Percentiles rank a stretch among this genome's conserved stretches.
Conservation (phyloP, 2,113 vertebrate genomes). For the Spilogale gracilis region DNA sequence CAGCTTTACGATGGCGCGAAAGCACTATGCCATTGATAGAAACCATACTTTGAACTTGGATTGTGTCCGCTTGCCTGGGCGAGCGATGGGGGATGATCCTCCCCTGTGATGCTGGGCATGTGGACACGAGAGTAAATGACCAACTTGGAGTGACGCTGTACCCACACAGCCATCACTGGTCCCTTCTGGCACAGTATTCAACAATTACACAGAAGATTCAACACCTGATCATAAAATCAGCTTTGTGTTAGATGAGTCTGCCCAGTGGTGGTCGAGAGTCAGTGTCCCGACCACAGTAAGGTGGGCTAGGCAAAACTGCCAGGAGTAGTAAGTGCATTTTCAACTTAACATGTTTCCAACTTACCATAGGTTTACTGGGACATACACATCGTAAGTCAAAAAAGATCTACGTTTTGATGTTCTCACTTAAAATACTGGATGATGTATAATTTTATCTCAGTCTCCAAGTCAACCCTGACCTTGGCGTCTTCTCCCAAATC, state of each 20-base stretch:
- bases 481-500: not conserved
- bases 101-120: not conserved
- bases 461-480: not conserved
- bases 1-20: not conserved
- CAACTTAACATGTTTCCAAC: not conserved
- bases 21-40: not conserved
- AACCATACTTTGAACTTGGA: not conserved
- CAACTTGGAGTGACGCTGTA: not conserved
- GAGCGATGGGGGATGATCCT: not conserved
- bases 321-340: not conserved
- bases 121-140: not conserved
- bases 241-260: not conserved
- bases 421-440: not conserved
- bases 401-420: not conserved
- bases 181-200: not conserved
- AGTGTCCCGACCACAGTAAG: not conserved
- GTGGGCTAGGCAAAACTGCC: too few species aligned
- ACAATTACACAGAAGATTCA: not conserved
- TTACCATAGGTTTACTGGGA: not conserved
- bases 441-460: not conserved
- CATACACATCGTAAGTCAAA: not conserved
- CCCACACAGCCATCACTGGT: not conserved
- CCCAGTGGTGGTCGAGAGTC: not conserved
- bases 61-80: not conserved
- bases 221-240: not conserved